A percentile compares a stretch with the other conserved stretches of the same genome.
Conservation (phyloP, 2,888 invertebrate species). For the Chrysomela aeneicollis region DNA sequence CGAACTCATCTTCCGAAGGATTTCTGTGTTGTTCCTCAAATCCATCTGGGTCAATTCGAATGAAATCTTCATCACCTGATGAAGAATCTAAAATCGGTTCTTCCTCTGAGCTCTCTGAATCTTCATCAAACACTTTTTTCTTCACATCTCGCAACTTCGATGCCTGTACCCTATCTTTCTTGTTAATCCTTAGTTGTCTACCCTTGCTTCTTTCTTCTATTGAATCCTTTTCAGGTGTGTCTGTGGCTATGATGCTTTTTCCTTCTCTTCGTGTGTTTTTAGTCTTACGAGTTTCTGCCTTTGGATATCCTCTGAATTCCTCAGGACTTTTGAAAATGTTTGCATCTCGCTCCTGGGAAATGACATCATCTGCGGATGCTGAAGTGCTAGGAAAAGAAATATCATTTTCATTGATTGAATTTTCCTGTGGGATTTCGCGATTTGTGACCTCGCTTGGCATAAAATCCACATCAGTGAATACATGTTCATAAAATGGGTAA, state of each 20-base stretch:
- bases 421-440: neutral
- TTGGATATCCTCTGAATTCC: neutral
- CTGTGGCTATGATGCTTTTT: neutral
- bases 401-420: neutral
- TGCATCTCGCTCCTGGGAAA: neutral
- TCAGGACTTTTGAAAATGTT: neutral
- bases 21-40: slow-evolving; percentile 19
- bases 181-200: neutral
- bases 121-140: slow-evolving; percentile 21
- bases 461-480: slow-evolving; percentile 3
- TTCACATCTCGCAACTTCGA: slow-evolving; percentile 19
- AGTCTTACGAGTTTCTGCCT: neutral
- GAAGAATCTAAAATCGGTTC: slow-evolving; percentile 17
- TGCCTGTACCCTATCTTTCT: slow-evolving; percentile 10
- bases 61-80: slow-evolving; percentile 19
- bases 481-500: slow-evolving; percentile 24
- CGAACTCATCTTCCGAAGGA: slow-evolving; percentile 23
- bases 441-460: neutral
- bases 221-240: slow-evolving; percentile 1
- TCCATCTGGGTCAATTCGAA: slow-evolving; percentile 21
- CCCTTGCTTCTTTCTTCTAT: neutral
- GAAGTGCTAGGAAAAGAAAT: neutral
- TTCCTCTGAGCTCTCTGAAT: slow-evolving; percentile 24
- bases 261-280: neutral
- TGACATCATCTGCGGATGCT: neutral